Base-by-base conservation (phyloP, 1,140 invertebrate species). In the Scaptomyza hsui region DNA sequence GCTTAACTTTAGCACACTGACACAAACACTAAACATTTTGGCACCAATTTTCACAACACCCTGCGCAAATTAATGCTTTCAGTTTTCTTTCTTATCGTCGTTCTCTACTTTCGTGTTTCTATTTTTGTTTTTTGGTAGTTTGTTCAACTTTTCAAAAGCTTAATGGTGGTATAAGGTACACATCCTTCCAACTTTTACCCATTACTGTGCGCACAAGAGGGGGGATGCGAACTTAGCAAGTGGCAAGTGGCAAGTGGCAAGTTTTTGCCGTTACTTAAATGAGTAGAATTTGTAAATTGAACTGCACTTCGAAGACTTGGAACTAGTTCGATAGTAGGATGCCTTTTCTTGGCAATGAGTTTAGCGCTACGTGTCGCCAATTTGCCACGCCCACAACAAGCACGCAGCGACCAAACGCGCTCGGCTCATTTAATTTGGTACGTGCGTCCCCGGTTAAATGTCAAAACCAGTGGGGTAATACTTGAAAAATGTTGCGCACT, bases 401-500 rank as follows among this genome's bases (percentile, higher is more conserved):
- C 32, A 37, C 13, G 29, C 39, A 10, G 57, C n/a, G 32, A 3
- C 32, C 32, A 37, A 37, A 29, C 6, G 26, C 69, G 51, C 45
- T 64, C 77, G 59, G 41, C 70, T 49, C 74, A 88, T 86, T 81
- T 88, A 86, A 88, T 88, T 88, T 86, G 48, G 48, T 63, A 88
- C 81, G 81, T 82, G 74, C 52, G 19, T n/a, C 61, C 9, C 18
- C 19, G 55, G 60, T 32, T 59, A 26, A 72, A 55, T 61, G 75
- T 61, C 42, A 39, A 29, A 47, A 59, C 59, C 68, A 80, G 47
- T 63, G 68, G 62, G 62, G 13, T 42, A 51, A 47, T 73, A 56
- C 37, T 65, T 45, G 24, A 21, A 47, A 52, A 70, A 57, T 61
- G 52, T 82, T 52, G 64, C 64, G 67, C 60, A 65, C 35, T 48